These are phyloP conservation scores for Geotrupes spiniger DNA, from an alignment of 2,888 invertebrate genomes.

Conservation along the genomic window DNA sequence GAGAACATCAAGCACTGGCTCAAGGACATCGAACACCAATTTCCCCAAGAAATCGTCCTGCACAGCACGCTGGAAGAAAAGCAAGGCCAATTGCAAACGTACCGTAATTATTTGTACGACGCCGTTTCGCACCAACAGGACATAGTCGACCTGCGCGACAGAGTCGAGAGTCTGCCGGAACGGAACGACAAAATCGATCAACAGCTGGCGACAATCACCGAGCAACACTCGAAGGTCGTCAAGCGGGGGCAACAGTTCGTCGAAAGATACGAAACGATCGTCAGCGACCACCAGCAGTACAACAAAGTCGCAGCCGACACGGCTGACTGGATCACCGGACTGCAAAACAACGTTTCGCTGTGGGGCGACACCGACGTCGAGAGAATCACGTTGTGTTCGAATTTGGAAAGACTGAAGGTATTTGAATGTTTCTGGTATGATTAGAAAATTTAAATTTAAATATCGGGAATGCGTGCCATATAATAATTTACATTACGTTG, in stretches of 20 bases:
- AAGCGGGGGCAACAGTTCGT: constrained; percentile 73
- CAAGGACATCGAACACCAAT: constrained; percentile 75
- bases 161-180: constrained; percentile 77
- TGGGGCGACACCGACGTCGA: constrained; percentile 85
- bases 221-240: constrained; percentile 70
- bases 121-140: constrained; percentile 82
- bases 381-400: constrained; percentile 79
- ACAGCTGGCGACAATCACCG: constrained; percentile 65
- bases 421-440: too few species aligned
- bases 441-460: too few species aligned
- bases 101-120: constrained; percentile 79
- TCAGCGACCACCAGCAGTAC: constrained; percentile 85
- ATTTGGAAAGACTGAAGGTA: constrained; percentile 77
- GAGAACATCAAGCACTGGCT: constrained; percentile 80
- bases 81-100: constrained; percentile 81
- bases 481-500: too few species aligned
- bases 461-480: too few species aligned
- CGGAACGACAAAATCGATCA: constrained; percentile 71
- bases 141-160: constrained; percentile 75
- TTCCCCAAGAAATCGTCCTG: constrained; percentile 79
- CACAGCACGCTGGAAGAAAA: constrained; percentile 87
- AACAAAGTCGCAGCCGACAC: constrained; percentile 82
- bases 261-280: constrained; percentile 82
- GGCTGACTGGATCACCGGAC: constrained; percentile 84
- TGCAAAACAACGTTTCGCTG: constrained; percentile 73